Evolutionary conservation across 2,113 vertebrate species (phyloP), one percentile per base, ranked within the genome.

Genomic region (Rhinoderma darwinii): DNA sequence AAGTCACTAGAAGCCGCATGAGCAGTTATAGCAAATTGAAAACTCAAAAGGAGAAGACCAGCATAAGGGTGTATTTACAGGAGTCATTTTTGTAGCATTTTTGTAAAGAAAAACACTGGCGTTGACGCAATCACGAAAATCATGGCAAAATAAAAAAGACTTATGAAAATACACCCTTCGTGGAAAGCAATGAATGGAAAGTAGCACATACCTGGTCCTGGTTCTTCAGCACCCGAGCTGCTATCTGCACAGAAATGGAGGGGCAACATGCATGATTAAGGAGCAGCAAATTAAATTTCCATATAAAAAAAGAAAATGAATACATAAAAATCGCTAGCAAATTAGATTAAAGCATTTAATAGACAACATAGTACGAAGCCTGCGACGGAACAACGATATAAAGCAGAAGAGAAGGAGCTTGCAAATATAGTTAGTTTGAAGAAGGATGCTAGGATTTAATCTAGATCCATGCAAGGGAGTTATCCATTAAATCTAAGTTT

Each of bases 201-300:
- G 88, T n/a, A 90, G 93, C 90, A 95, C 97, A 93, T 97, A 99
- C 98, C 98, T 98, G 97, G 96, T 54, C 94, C 95, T 82, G 95
- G 92, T 92, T 98, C 98, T 94, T 98, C 97, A 84, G 92, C 91
- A 93, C 94, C 68, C 73, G 96, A 94, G 92, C 95, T 97, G 95
- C 95, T 95, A 97, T 98, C 98, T 98, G 96, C 93, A 97, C 92
- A 96, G 94, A 96, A 96, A 94, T 93, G 92, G 96, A 95, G 96
- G 96, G 92, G 96, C 93, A 90, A 98, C 96, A 96, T 93, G 97
- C 96, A 95, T 94, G 95, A 94, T 97, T 97, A 97, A 95, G 94
- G 91, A 92, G 94, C 91, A 90, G 94, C 92, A 93, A 94, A 92
- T 93, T 17, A 91, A 92, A 44, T 63, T 25, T 37, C 27, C 74